phyloP scores from a whole-genome alignment of 2,113 vertebrate species.

The Scomber scombrus region DNA sequence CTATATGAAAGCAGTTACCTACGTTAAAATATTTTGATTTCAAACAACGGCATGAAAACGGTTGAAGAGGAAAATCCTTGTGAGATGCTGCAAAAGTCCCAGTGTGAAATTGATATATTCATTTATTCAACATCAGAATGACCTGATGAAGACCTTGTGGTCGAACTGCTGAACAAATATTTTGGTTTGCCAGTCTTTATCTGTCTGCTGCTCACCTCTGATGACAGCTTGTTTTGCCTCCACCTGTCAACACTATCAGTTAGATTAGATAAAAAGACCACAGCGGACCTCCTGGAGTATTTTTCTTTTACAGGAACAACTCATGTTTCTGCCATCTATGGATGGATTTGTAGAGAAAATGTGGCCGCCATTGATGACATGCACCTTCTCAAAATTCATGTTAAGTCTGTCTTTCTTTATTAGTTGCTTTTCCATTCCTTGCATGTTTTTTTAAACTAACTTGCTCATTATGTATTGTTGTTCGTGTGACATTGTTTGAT shows the following conservation, averaged over 20 bases:
- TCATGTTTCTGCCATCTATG: background rate
- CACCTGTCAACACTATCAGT: conserved; percentile 30
- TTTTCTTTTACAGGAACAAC: background rate
- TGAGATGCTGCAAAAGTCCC: background rate
- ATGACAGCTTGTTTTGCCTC: conserved; percentile 34
- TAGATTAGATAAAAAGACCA: conserved; percentile 15
- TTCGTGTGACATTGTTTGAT: too few species aligned
- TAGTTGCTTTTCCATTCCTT: too few species aligned
- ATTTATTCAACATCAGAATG: conserved; percentile 24
- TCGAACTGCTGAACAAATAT: conserved; percentile 41
- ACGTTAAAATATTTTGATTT: conserved; percentile 38
- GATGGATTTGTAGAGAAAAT: background rate
- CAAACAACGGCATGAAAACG: background rate
- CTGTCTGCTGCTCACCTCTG: conserved; percentile 11
- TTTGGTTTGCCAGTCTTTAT: conserved; percentile 39
- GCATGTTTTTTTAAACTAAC: too few species aligned
- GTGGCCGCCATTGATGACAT: too few species aligned
- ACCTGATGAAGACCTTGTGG: conserved; percentile 4
- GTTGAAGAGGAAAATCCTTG: background rate
- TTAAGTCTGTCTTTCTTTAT: too few species aligned
- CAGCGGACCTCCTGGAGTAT: background rate
- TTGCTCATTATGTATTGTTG: too few species aligned
- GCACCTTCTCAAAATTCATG: too few species aligned
- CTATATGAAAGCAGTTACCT: background rate
- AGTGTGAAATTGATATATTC: conserved; percentile 7